Base-by-base conservation (phyloP, 37 sponge, comb jelly and placozoan genomes). In the Haliclona indistincta region DNA sequence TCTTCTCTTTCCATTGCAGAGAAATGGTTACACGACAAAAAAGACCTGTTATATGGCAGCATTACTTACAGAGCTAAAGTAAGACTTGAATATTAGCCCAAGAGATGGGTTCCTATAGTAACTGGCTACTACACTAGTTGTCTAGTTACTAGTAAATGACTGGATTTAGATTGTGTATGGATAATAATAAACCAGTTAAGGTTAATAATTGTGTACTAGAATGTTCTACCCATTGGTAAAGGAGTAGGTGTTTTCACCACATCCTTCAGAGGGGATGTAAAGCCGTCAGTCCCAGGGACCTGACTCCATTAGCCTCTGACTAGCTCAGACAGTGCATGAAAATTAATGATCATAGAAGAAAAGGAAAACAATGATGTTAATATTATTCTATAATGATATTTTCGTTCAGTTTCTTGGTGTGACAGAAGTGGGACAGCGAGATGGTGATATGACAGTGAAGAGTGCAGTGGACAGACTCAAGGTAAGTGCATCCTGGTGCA, bases 321-420 rank as follows among this genome's bases (percentile, higher is more conserved):
- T n/a, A n/a, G n/a, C n/a, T n/a, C n/a, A n/a, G n/a, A n/a, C n/a
- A n/a, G n/a, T n/a, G n/a, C n/a, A n/a, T n/a, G n/a, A n/a, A n/a
- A n/a, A n/a, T n/a, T n/a, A n/a, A n/a, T n/a, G n/a, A n/a, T n/a
- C n/a, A n/a, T n/a, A n/a, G n/a, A n/a, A n/a, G n/a, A n/a, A n/a
- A n/a, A n/a, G n/a, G n/a, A n/a, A n/a, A n/a, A n/a, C n/a, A n/a
- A n/a, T n/a, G n/a, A n/a, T n/a, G n/a, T n/a, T n/a, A 71, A 34
- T 3, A 4, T 60, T 74, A 15, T 43, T 4, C 5, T 7, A 41
- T 3, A 17, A 23, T 10, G 20, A 40, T 3, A 3, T 56, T 10
- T 26, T 58, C 55, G 10, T 54, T 19, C 62, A 80, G 81, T 63
- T 45, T 35, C 25, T 63, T 22, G 81, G 81, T 33, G 32, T 38